A percentile compares a stretch with the other conserved stretches of the same genome.
These are phyloP conservation scores for Marmota flaviventris DNA, from an alignment of 2,113 vertebrate genomes.

Conservation along the genomic window DNA sequence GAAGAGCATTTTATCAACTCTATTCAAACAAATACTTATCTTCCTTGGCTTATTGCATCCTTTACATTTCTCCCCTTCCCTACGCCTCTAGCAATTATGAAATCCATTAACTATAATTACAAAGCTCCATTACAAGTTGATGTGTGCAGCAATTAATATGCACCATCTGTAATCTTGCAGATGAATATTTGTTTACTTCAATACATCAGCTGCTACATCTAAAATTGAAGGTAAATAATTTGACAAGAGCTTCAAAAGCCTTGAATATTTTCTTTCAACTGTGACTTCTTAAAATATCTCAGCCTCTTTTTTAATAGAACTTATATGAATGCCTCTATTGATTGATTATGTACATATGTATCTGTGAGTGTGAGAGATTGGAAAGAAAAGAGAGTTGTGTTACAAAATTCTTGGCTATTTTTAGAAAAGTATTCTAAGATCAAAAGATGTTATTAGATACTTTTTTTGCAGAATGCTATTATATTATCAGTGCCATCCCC, in stretches of 20 bases:
- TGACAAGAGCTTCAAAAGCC: constrained; percentile 63
- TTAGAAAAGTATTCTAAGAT: constrained; percentile 60
- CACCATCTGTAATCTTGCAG: constrained; percentile 66
- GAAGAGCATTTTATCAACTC: background rate
- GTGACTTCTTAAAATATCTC: constrained; percentile 72
- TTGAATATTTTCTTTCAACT: constrained; percentile 68
- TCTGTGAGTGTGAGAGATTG: background rate
- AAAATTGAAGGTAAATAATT: constrained; percentile 76
- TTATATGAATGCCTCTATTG: constrained; percentile 51
- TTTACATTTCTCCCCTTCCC: background rate
- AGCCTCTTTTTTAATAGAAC: constrained; percentile 48
- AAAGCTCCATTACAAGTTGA: constrained; percentile 53
- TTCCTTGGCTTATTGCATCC: background rate
- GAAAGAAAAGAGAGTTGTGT: constrained; percentile 12
- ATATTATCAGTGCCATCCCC: background rate
- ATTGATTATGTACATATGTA: background rate
- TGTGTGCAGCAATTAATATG: constrained; percentile 65
- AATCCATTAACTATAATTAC: constrained; percentile 70
- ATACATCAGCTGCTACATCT: constrained; percentile 54
- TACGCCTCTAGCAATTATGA: constrained; percentile 60
- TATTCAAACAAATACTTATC: constrained; percentile 17
- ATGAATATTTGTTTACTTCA: constrained; percentile 71
- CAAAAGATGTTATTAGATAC: background rate
- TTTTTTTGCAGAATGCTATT: background rate
- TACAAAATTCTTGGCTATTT: constrained; percentile 29